Evolutionary conservation across 37 sponge, comb jelly and placozoan species (phyloP).

Genomic region (Beroe forskalii): DNA sequence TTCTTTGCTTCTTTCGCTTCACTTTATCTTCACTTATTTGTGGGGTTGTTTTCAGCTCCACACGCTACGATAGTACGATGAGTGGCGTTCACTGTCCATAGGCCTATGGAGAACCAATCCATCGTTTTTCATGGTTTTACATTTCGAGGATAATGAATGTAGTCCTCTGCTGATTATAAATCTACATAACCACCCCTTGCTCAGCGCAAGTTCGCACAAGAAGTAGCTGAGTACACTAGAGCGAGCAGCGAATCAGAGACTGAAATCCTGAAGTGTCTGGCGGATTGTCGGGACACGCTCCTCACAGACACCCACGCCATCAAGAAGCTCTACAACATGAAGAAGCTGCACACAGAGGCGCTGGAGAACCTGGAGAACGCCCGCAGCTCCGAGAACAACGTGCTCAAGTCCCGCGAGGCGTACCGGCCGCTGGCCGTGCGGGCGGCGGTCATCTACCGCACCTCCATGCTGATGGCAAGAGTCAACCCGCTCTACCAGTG

Average conservation of each 20-base stretch:
- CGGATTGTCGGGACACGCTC: not conserved
- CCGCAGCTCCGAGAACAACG: conserved; percentile 23
- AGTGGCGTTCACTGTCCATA: too few relatives aligned
- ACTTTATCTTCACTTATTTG: too few relatives aligned
- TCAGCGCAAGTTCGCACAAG: conserved; percentile 23
- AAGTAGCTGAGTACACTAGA: conserved; percentile 28
- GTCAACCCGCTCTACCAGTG: conserved; percentile 64
- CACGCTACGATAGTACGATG: too few relatives aligned
- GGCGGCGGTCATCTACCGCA: conserved; percentile 34
- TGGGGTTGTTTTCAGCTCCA: too few relatives aligned
- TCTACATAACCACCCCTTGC: too few relatives aligned
- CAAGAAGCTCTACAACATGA: conserved; percentile 59
- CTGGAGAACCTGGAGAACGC: conserved; percentile 49
- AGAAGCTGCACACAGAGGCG: conserved; percentile 44
- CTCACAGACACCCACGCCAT: conserved; percentile 20
- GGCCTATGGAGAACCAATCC: too few relatives aligned
- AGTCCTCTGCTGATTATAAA: too few relatives aligned
- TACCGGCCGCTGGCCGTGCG: conserved; percentile 60
- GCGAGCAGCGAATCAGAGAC: conserved; percentile 26
- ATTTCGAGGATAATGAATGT: too few relatives aligned
- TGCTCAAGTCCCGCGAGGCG: conserved; percentile 35
- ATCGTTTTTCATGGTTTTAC: too few relatives aligned
- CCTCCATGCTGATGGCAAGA: conserved; percentile 27
- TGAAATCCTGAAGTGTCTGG: conserved; percentile 36
- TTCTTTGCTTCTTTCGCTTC: too few relatives aligned